Evolutionary conservation across 1,140 invertebrate species (phyloP).

Genomic region (Drosophila lowei): DNA sequence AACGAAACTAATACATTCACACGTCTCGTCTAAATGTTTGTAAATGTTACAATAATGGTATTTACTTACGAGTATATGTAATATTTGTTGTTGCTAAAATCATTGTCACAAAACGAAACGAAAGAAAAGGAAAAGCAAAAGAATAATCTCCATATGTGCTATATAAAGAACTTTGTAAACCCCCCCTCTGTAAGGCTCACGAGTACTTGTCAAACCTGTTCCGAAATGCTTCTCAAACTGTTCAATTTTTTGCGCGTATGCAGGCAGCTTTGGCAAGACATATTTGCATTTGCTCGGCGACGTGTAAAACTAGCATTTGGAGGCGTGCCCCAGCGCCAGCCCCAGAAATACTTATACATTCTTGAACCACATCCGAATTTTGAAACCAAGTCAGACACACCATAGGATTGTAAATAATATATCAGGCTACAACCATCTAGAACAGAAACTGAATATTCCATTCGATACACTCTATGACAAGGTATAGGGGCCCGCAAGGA

Average conservation of each 20-base stretch:
- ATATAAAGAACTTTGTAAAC: slow-evolving; percentile 37
- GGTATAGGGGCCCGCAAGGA: neutral
- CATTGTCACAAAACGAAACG: slow-evolving; percentile 22
- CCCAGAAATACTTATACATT: neutral
- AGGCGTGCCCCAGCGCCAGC: neutral
- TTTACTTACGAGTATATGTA: slow-evolving; percentile 45
- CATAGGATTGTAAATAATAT: too few species aligned
- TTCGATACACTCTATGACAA: slow-evolving; percentile 2
- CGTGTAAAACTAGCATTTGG: slow-evolving; percentile 18
- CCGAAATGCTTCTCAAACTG: slow-evolving; percentile 60
- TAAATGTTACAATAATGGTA: slow-evolving; percentile 61
- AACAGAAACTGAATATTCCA: slow-evolving; percentile 15
- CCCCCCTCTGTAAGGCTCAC: slow-evolving; percentile 12
- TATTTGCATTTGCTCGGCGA: slow-evolving; percentile 30
- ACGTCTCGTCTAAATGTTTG: slow-evolving; percentile 54
- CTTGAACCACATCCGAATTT: too few species aligned
- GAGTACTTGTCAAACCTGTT: slow-evolving; percentile 54
- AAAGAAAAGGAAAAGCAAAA: slow-evolving; percentile 25
- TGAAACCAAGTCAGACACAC: too few species aligned
- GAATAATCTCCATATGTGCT: slow-evolving; percentile 72
- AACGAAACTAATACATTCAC: slow-evolving; percentile 38
- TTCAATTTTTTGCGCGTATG: slow-evolving; percentile 17
- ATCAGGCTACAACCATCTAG: slow-evolving; percentile 13
- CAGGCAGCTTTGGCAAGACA: slow-evolving; percentile 19
- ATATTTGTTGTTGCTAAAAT: slow-evolving; percentile 64